Percentiles rank a stretch among this genome's conserved stretches.
Evolutionary conservation across 2,797 vertebrate species (phyloP).

Genomic region (Jordanella pulchra): DNA sequence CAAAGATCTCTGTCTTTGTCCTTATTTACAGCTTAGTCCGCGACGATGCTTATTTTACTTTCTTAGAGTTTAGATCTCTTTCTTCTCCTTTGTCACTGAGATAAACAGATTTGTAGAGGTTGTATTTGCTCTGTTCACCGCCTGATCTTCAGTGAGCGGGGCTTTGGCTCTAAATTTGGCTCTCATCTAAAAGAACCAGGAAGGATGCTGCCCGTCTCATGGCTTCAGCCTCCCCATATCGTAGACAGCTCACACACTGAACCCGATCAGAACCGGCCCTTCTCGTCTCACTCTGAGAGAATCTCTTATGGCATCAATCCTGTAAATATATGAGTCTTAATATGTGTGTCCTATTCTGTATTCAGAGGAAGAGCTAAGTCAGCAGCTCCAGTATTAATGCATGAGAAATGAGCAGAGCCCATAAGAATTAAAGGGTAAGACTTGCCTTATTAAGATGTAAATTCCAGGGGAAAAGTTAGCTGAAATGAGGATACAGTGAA

Average conservation of each 20-base stretch:
- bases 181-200: slow-evolving; percentile 54
- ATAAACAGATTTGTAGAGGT: slow-evolving; percentile 14
- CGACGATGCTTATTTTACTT: slow-evolving; percentile 29
- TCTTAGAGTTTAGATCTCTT: slow-evolving; percentile 28
- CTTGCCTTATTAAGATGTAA: slow-evolving; percentile 84
- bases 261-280: slow-evolving; percentile 71
- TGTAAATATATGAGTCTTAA: slow-evolving; percentile 83
- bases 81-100: slow-evolving; percentile 12
- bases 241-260: slow-evolving; percentile 66
- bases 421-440: slow-evolving; percentile 83
- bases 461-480: slow-evolving; percentile 73
- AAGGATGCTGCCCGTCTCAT: slow-evolving; percentile 45
- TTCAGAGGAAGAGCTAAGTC: slow-evolving; percentile 80
- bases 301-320: slow-evolving; percentile 80
- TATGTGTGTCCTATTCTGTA: slow-evolving; percentile 81
- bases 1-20: slow-evolving; percentile 52
- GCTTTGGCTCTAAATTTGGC: slow-evolving; percentile 65
- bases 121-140: slow-evolving; percentile 40
- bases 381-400: slow-evolving; percentile 83
- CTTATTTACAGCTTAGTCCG: slow-evolving; percentile 31
- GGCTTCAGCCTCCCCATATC: slow-evolving; percentile 48
- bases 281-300: slow-evolving; percentile 74
- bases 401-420: slow-evolving; percentile 82
- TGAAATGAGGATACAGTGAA: slow-evolving; percentile 77
- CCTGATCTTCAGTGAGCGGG: slow-evolving; percentile 50